phyloP scores from a whole-genome alignment of 2,888 invertebrate species.

The Andrena hattorfiana region DNA sequence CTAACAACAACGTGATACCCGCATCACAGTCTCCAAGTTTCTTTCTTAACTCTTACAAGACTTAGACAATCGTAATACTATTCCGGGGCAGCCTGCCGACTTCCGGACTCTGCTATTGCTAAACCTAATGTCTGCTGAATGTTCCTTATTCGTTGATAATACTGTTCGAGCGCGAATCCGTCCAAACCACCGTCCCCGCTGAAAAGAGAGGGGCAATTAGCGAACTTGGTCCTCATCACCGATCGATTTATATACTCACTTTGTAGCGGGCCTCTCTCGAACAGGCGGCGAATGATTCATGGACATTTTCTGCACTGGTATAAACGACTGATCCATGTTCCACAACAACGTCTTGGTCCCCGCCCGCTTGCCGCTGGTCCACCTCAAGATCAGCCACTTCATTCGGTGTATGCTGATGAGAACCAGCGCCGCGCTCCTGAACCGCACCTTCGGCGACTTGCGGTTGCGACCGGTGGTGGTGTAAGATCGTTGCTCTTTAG shows the following conservation, averaged over 20 bases:
- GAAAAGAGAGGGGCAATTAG: not conserved
- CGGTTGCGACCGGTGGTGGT: conserved; percentile 63
- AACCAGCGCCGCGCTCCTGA: conserved; percentile 86
- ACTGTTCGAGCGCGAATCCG: conserved; percentile 71
- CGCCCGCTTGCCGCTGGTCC: conserved; percentile 88
- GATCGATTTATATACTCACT: conserved; percentile 46
- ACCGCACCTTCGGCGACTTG: conserved; percentile 76
- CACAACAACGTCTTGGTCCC: conserved; percentile 84
- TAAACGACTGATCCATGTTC: conserved; percentile 70
- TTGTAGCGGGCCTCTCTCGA: conserved; percentile 63
- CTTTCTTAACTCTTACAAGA: conserved; percentile 4
- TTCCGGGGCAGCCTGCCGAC: conserved; percentile 60
- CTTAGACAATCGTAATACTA: conserved; percentile 58
- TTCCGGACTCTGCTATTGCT: conserved; percentile 69
- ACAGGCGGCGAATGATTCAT: conserved; percentile 77
- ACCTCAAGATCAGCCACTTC: conserved; percentile 88
- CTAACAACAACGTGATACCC: conserved; percentile 37
- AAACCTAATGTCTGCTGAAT: conserved; percentile 75
- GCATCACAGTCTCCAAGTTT: conserved; percentile 40
- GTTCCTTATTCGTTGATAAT: conserved; percentile 72
- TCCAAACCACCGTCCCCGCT: conserved; percentile 60
- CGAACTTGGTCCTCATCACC: not conserved
- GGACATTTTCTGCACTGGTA: conserved; percentile 60
- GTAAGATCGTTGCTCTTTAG: conserved; percentile 80
- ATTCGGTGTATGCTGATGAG: conserved; percentile 88